These are phyloP conservation scores for Allacma fusca DNA, from an alignment of 2,888 invertebrate genomes.

Conservation along the genomic window DNA sequence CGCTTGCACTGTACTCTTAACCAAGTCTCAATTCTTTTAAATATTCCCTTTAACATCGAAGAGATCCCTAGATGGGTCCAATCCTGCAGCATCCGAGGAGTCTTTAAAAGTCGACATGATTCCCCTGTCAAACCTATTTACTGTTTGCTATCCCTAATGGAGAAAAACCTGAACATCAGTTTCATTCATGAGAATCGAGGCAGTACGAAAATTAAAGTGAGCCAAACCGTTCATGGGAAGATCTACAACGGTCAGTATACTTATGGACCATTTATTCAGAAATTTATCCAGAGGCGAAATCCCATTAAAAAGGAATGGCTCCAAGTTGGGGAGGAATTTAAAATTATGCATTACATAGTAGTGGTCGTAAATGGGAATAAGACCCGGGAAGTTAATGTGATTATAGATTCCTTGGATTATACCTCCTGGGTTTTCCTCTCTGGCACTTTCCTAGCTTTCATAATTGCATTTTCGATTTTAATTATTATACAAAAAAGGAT, in stretches of 20 bases:
- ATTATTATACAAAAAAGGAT: too few relatives aligned
- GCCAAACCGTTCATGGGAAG: conserved; percentile 3
- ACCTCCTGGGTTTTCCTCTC: conserved; percentile 9
- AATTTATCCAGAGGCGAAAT: conserved; percentile 2
- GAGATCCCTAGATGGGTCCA: conserved; percentile 25
- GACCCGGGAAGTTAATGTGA: background rate
- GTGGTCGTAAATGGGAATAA: conserved; percentile 19
- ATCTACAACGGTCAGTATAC: conserved; percentile 9
- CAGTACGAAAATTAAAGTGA: background rate
- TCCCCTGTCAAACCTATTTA: conserved; percentile 9
- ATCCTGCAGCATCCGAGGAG: conserved; percentile 5
- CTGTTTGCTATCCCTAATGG: conserved; percentile 18
- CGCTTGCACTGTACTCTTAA: background rate
- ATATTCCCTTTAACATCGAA: background rate
- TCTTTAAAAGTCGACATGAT: background rate
- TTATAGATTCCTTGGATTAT: background rate
- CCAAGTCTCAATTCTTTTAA: background rate
- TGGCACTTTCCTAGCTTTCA: background rate
- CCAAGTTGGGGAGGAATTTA: conserved; percentile 19
- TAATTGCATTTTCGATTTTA: conserved; percentile 6
- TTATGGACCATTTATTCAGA: conserved; percentile 6
- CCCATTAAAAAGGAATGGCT: conserved; percentile 31
- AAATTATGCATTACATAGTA: conserved; percentile 21
- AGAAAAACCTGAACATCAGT: conserved; percentile 20
- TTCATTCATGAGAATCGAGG: conserved; percentile 30